phyloP scores from a whole-genome alignment of 2,888 invertebrate species.

The Shargacucullia verbasci region DNA sequence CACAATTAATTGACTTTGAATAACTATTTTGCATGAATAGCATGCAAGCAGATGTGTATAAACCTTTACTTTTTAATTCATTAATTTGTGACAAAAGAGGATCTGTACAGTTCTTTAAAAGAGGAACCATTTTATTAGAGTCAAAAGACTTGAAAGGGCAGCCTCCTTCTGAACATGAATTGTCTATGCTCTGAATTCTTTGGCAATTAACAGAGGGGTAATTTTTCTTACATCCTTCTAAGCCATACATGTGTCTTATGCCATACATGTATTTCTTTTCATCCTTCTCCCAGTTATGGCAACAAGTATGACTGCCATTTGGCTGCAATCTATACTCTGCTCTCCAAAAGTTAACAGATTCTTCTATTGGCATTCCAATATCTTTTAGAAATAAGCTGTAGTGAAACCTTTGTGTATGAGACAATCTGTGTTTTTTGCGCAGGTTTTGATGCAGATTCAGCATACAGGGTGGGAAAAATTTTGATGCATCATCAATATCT shows the following conservation, averaged over 20 bases:
- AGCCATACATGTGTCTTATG: conserved; percentile 92
- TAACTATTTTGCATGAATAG: conserved; percentile 61
- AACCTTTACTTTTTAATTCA: conserved; percentile 66
- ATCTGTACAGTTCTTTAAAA: conserved; percentile 68
- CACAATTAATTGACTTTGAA: conserved; percentile 51
- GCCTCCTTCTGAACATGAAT: conserved; percentile 88
- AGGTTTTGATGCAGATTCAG: conserved; percentile 88
- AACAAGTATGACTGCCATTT: conserved; percentile 83
- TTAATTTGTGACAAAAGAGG: conserved; percentile 68
- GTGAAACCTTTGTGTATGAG: conserved; percentile 90
- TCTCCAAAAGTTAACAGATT: conserved; percentile 91
- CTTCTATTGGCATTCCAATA: conserved; percentile 91
- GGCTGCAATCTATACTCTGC: conserved; percentile 89
- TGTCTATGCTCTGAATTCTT: conserved; percentile 87
- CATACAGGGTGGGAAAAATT: conserved; percentile 91
- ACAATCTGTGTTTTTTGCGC: conserved; percentile 89
- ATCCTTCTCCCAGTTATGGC: conserved; percentile 91
- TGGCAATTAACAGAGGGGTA: conserved; percentile 90
- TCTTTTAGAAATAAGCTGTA: conserved; percentile 93
- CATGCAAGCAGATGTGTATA: conserved; percentile 74
- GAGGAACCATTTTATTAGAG: conserved; percentile 70
- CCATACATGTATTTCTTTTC: conserved; percentile 91
- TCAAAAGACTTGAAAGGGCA: conserved; percentile 91
- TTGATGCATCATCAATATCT: conserved; percentile 79
- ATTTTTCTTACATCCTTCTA: conserved; percentile 91